Conservation (phyloP, 2,797 vertebrate genomes). For the Gallinago nigripennis region DNA sequence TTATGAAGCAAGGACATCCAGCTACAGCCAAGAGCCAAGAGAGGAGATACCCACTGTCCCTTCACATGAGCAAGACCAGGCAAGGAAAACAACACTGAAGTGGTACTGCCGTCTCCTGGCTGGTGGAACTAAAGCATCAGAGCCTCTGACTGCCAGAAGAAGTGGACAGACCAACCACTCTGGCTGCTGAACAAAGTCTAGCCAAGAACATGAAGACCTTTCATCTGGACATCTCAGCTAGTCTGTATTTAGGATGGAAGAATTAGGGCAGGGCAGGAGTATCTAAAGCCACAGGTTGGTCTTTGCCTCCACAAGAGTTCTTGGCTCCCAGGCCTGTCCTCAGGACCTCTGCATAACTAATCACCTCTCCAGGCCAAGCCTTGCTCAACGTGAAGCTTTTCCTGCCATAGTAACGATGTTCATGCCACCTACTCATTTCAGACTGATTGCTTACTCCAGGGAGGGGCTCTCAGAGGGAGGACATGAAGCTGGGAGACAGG, state of each 20-base stretch:
- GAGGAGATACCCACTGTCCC: neutral
- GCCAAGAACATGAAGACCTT: neutral
- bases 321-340: neutral
- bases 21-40: neutral
- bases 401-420: neutral
- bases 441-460: slow-evolving; percentile 51
- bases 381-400: neutral
- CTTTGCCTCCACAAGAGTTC: neutral
- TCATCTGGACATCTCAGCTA: neutral
- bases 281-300: neutral
- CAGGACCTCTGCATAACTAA: neutral
- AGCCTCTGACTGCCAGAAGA: neutral
- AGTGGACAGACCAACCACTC: neutral
- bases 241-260: neutral
- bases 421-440: slow-evolving; percentile 40
- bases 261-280: neutral
- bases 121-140: neutral
- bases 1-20: neutral
- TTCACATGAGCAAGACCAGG: neutral
- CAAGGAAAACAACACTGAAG: neutral
- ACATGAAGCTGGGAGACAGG: slow-evolving; percentile 40
- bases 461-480: slow-evolving; percentile 43
- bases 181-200: neutral
- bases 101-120: neutral
- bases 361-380: neutral